Evolutionary conservation across 2,888 invertebrate species (phyloP).

Genomic region (Archaeoteleia sp.): DNA sequence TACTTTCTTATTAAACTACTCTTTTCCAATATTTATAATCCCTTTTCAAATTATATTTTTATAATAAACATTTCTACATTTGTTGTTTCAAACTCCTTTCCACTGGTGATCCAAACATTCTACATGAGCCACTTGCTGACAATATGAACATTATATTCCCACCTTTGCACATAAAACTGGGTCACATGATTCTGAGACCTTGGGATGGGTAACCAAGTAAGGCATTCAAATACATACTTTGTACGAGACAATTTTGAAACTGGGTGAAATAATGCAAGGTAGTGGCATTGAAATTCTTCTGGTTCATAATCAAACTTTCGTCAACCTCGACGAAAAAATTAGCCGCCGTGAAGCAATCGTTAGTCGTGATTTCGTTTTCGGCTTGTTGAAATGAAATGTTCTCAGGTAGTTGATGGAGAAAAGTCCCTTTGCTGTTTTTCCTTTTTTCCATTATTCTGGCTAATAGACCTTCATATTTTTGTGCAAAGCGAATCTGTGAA

Average conservation of each 20-base stretch:
- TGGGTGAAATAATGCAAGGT: constrained; percentile 81
- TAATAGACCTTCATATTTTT: no score
- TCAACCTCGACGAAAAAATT: constrained; percentile 78
- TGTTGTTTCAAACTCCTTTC: no score
- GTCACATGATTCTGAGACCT: constrained; percentile 78
- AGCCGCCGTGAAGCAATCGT: constrained; percentile 79
- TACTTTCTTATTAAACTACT: no score
- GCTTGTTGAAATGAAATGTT: constrained; percentile 73
- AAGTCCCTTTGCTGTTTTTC: constrained; percentile 74
- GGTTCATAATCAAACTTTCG: constrained; percentile 76
- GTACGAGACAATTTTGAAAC: constrained; percentile 83
- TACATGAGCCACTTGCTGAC: constrained; percentile 8
- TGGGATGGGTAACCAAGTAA: constrained; percentile 80
- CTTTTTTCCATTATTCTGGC: no score
- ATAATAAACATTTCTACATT: no score
- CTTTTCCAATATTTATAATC: no score
- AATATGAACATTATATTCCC: constrained; percentile 13
- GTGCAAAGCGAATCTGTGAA: constrained; percentile 75
- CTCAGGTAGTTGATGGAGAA: constrained; percentile 21
- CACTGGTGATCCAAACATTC: constrained; percentile 22
- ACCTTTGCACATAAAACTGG: constrained; percentile 30
- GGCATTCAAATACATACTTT: constrained; percentile 80
- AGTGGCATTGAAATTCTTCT: constrained; percentile 77
- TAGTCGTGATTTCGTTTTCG: constrained; percentile 76
- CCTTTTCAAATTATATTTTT: no score